A percentile compares a stretch with the other conserved stretches of the same genome.
These are phyloP conservation scores for pig (Sus scrofa) DNA, from an alignment of 2,113 vertebrate species.

Conservation along the genomic window T2T-Sscrofa CM000815.6:112389501-112390000, in stretches of 20 bases:
- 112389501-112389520: background rate
- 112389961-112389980: conserved; percentile 95
- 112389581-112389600: background rate
- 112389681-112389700: background rate
- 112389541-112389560: background rate
- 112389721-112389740: conserved; percentile 61
- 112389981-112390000: conserved; percentile 99
- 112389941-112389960: conserved; percentile 93
- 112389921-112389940: conserved; percentile 86
- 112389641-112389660: background rate
- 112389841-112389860: conserved; percentile 89
- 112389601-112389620: background rate
- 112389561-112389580: background rate
- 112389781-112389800: conserved; percentile 93
- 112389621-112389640: conserved; percentile 53
- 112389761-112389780: conserved; percentile 96
- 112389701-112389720: background rate
- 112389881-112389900: conserved; percentile 89
- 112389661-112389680: background rate
- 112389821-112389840: conserved; percentile 94
- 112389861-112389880: conserved; percentile 88
- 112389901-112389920: conserved; percentile 88
- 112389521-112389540: background rate
- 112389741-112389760: conserved; percentile 93
- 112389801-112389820: conserved; percentile 92